Percentiles rank a stretch among this genome's conserved stretches.
These are phyloP conservation scores for Drosophila nigricruria DNA, from an alignment of 2,888 invertebrate genomes.

Conservation along the genomic window DNA sequence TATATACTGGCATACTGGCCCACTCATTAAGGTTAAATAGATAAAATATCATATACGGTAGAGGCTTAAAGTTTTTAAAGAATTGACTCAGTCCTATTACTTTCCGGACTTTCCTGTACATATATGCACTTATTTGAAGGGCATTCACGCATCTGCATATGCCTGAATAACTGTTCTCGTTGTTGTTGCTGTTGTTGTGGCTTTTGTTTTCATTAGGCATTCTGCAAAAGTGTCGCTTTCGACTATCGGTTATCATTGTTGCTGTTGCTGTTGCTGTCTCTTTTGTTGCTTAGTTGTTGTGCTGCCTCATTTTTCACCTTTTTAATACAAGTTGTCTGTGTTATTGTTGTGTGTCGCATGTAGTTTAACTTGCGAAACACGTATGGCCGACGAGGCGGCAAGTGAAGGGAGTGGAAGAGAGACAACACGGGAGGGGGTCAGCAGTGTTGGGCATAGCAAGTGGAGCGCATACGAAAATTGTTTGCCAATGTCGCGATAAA, in stretches of 20 bases:
- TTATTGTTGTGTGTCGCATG: conserved; percentile 36
- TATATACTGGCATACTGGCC: too few species aligned
- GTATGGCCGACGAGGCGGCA: conserved; percentile 45
- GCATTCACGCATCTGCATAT: background rate
- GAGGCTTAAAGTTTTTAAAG: too few species aligned
- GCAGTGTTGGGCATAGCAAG: conserved; percentile 64
- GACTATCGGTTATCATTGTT: conserved; percentile 21
- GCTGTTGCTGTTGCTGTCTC: conserved; percentile 1
- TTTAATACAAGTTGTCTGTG: conserved; percentile 51
- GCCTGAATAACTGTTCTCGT: background rate
- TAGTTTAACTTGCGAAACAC: conserved; percentile 75
- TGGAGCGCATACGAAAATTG: conserved; percentile 76
- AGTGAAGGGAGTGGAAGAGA: background rate
- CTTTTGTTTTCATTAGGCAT: conserved; percentile 43
- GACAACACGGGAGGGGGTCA: background rate
- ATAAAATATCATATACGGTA: too few species aligned
- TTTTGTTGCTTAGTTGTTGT: background rate
- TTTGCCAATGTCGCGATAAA: conserved; percentile 78
- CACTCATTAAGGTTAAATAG: too few species aligned
- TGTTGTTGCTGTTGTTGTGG: conserved; percentile 10
- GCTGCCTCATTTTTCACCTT: conserved; percentile 45
- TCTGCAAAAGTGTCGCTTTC: conserved; percentile 28
- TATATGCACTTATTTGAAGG: background rate
- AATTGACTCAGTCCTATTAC: too few species aligned
- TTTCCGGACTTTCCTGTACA: too few species aligned